Evolutionary conservation across 2,888 invertebrate species (phyloP).

Genomic region (Cataglyphis livida): DNA sequence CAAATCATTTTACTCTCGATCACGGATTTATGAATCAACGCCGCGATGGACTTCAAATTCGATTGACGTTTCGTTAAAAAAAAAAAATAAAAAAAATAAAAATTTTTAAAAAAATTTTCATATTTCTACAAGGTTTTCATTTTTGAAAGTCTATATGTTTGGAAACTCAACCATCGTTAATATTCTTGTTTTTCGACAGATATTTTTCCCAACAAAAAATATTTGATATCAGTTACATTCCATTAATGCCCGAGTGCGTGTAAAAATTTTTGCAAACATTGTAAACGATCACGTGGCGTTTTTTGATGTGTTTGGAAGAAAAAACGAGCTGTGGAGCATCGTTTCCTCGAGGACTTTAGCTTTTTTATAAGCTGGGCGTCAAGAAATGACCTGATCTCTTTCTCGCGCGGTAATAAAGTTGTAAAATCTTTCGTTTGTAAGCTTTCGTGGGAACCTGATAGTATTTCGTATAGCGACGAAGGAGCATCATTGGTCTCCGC

Average conservation of each 20-base stretch:
- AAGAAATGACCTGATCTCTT: slow-evolving; percentile 13
- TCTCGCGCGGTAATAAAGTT: slow-evolving; percentile 5
- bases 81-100: background rate
- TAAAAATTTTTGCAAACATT: slow-evolving; percentile 19
- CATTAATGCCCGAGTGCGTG: background rate
- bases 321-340: slow-evolving; percentile 69
- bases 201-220: background rate
- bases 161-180: background rate
- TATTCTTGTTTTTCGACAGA: background rate
- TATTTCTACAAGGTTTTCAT: background rate
- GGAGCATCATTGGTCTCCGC: background rate
- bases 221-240: background rate
- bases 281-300: slow-evolving; percentile 44
- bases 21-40: slow-evolving; percentile 19
- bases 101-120: background rate
- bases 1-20: slow-evolving; percentile 40
- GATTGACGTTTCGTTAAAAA: background rate
- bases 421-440: background rate
- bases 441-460: background rate
- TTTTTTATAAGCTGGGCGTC: slow-evolving; percentile 64
- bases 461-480: background rate
- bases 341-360: slow-evolving; percentile 51
- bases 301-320: slow-evolving; percentile 60
- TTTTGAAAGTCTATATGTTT: background rate
- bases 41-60: background rate